These are phyloP conservation scores for Sylvicola cinctus DNA, from an alignment of 2,888 invertebrate genomes.

Conservation along the genomic window DNA sequence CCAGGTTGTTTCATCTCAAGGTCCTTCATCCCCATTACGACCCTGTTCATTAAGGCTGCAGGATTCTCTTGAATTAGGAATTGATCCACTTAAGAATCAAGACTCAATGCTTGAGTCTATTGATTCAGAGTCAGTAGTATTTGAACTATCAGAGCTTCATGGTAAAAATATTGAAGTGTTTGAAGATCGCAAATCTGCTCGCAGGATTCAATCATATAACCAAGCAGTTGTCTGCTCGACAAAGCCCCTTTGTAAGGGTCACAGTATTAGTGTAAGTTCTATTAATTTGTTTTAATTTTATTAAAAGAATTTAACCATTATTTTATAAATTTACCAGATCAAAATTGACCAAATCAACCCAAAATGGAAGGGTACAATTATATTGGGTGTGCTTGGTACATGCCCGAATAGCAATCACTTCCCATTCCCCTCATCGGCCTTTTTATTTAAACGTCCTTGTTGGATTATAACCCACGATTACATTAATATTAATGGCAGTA, in stretches of 20 bases:
- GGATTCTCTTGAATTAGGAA: slow-evolving; percentile 37
- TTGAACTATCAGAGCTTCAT: slow-evolving; percentile 62
- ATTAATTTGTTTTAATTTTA: too few relatives aligned
- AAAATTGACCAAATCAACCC: slow-evolving; percentile 48
- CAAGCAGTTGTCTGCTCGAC: slow-evolving; percentile 54
- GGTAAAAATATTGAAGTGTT: slow-evolving; percentile 60
- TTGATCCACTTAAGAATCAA: slow-evolving; percentile 31
- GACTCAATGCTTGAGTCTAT: slow-evolving; percentile 26
- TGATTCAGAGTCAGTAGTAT: slow-evolving; percentile 28
- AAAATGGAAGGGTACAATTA: slow-evolving; percentile 59
- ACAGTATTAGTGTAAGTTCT: slow-evolving; percentile 41
- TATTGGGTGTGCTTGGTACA: slow-evolving; percentile 59
- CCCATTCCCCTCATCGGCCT: slow-evolving; percentile 47
- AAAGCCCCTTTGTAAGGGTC: slow-evolving; percentile 42
- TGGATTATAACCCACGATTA: slow-evolving; percentile 70
- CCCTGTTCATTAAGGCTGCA: slow-evolving; percentile 29
- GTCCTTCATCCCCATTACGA: slow-evolving; percentile 27
- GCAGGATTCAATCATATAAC: slow-evolving; percentile 63
- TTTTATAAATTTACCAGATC: slow-evolving; percentile 27
- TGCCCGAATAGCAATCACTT: slow-evolving; percentile 43
- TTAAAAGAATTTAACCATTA: slow-evolving; percentile 5
- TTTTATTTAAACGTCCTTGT: slow-evolving; percentile 55
- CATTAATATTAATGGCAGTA: slow-evolving; percentile 60
- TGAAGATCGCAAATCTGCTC: slow-evolving; percentile 42
- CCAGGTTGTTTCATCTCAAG: slow-evolving; percentile 44